Evolutionary conservation across 1,140 invertebrate genomes (phyloP), one percentile per base, ranked within the genome.

Genomic region (Chironomus striatipennis): DNA sequence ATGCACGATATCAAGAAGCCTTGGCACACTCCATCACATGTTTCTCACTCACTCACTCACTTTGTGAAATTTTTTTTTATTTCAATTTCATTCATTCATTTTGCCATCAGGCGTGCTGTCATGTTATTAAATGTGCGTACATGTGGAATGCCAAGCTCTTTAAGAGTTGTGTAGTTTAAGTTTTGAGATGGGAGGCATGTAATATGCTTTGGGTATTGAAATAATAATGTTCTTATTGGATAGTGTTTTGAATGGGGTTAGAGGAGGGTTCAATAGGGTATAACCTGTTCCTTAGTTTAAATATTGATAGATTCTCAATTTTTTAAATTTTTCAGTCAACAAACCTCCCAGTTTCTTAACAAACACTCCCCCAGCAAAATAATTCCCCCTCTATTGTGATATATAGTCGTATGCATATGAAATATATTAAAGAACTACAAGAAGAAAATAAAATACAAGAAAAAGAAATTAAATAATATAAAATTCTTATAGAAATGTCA

Each of bases 401-500:
- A n/a, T n/a, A 34, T 34, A 34, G 24, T 2, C 24, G 5, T 34
- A 34, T n/a, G 47, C 47, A 57, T 57, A 57, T 57, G n/a, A 57
- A 57, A 57, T 57, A n/a, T n/a, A 34, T 2, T 34, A 34, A 57
- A n/a, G 8, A 57, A n/a, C 47, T 12, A n/a, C 8, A 57, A 5
- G 47, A 57, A 15, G 12, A n/a, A 57, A n/a, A n/a, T n/a, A n/a
- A 57, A 5, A 57, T n/a, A n/a, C 47, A 15, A 57, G 47, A 12
- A 57, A 57, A 57, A 15, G 47, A 12, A 57, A 15, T 47, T 9
- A 57, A 57, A 57, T 57, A 34, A 34, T 34, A 34, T 57, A n/a
- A 57, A 57, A 57, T 57, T 57, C 47, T 57, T 57, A 57, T 57
- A 10, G 47, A 57, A 57, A 57, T 57, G 47, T 57, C 47, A 57